Conservation (phyloP, 1,140 invertebrate species). For the Dendroctonus ponderosae region DNA sequence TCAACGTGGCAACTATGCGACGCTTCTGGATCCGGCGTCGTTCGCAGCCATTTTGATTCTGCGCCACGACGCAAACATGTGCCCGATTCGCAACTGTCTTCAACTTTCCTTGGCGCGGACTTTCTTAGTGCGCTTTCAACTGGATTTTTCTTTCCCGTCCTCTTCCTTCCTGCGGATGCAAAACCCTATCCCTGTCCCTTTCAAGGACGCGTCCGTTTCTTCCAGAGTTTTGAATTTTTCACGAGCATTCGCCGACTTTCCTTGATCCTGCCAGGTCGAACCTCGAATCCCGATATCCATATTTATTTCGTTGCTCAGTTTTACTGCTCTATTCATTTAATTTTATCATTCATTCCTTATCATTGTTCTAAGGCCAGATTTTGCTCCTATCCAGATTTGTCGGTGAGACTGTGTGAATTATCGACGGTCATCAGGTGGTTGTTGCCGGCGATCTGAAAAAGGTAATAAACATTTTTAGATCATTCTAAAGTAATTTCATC, state of each 20-base stretch:
- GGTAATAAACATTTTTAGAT: background rate
- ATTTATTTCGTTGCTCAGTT: background rate
- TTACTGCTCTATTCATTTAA: background rate
- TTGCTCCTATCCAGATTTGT: background rate
- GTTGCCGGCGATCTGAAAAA: background rate
- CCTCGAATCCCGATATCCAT: background rate
- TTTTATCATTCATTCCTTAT: no score
- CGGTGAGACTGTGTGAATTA: constrained; percentile 22
- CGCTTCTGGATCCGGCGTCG: constrained; percentile 1
- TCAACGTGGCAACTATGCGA: constrained; percentile 19
- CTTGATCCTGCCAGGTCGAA: constrained; percentile 14
- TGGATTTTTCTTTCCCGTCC: constrained; percentile 17
- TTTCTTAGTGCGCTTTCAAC: constrained; percentile 16
- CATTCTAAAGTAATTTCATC: background rate
- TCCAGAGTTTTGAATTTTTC: constrained; percentile 27
- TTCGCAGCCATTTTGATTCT: constrained; percentile 32
- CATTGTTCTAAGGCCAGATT: no score
- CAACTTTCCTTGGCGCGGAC: constrained; percentile 25
- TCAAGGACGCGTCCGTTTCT: constrained; percentile 10
- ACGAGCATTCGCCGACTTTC: constrained; percentile 33
- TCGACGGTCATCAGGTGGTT: constrained; percentile 11
- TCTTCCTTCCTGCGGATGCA: background rate
- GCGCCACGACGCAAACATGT: constrained; percentile 21
- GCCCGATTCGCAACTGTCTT: constrained; percentile 28
- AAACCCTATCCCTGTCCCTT: constrained; percentile 5